Conservation (phyloP, 2,113 vertebrate genomes). For the Gallinago jamesoni region DNA sequence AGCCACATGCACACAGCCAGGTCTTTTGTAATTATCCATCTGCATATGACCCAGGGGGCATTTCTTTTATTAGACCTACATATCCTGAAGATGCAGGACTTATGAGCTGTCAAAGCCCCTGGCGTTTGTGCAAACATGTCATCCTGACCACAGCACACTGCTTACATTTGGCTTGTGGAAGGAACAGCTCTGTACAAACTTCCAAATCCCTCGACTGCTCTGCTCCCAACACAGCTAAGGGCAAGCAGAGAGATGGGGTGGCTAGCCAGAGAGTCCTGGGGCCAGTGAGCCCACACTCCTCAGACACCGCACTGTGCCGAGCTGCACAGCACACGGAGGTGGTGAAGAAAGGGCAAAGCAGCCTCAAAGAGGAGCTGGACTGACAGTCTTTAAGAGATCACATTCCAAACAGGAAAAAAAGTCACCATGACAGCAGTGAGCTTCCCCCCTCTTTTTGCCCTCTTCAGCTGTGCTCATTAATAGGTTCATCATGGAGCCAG, state of each 20-base stretch:
- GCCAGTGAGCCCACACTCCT: neutral
- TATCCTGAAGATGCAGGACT: neutral
- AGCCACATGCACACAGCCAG: neutral
- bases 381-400: neutral
- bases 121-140: neutral
- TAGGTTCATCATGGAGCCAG: neutral
- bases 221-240: neutral
- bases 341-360: neutral
- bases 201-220: neutral
- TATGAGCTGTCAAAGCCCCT: neutral
- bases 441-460: neutral
- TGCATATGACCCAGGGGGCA: neutral
- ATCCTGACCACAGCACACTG: neutral
- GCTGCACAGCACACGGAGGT: neutral
- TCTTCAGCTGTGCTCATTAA: neutral
- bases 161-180: neutral
- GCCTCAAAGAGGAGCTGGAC: neutral
- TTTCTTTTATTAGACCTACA: neutral
- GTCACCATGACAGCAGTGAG: neutral
- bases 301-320: neutral
- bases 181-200: neutral
- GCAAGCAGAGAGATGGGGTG: neutral
- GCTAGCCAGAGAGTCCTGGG: neutral
- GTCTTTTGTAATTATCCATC: neutral
- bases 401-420: neutral